Conservation (phyloP, 2,888 invertebrate species). For the Meiosimyza platycephala region DNA sequence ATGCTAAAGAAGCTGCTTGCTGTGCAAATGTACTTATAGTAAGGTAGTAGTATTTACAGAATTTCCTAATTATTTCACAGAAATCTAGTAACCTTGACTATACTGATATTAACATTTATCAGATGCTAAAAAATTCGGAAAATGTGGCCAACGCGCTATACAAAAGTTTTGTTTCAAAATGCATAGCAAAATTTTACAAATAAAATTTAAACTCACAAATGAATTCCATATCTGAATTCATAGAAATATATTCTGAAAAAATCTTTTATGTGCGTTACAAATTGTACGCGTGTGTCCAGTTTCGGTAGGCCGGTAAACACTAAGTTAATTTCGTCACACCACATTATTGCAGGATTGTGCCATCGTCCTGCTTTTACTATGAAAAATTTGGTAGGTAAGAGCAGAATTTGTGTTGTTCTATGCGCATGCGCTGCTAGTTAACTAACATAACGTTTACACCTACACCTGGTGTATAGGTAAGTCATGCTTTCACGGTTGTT, state of each 20-base stretch:
- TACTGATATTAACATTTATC: too few species aligned
- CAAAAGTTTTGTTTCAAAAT: too few species aligned
- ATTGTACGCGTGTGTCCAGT: conserved; percentile 34
- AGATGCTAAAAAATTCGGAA: too few species aligned
- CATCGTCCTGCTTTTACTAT: conserved; percentile 21
- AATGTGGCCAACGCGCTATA: too few species aligned
- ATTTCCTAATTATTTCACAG: too few species aligned
- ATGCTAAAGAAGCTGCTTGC: too few species aligned
- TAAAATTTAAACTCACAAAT: too few species aligned
- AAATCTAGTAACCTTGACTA: too few species aligned
- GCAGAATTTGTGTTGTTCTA: background rate
- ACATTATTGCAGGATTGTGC: conserved; percentile 23
- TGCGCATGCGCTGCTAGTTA: conserved; percentile 30
- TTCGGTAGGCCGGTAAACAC: conserved; percentile 32
- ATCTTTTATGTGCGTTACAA: conserved; percentile 26
- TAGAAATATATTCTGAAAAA: background rate
- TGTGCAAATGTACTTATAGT: too few species aligned
- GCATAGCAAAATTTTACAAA: too few species aligned
- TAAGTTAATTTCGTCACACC: conserved; percentile 30
- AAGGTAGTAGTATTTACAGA: too few species aligned
- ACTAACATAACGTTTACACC: conserved; percentile 18
- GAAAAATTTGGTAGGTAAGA: conserved; percentile 20
- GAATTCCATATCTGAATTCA: too few species aligned
- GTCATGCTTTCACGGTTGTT: background rate
- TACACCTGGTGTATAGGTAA: conserved; percentile 20